Evolutionary conservation across 1,140 invertebrate genomes (phyloP).

Genomic region (Drosophila cardini): DNA sequence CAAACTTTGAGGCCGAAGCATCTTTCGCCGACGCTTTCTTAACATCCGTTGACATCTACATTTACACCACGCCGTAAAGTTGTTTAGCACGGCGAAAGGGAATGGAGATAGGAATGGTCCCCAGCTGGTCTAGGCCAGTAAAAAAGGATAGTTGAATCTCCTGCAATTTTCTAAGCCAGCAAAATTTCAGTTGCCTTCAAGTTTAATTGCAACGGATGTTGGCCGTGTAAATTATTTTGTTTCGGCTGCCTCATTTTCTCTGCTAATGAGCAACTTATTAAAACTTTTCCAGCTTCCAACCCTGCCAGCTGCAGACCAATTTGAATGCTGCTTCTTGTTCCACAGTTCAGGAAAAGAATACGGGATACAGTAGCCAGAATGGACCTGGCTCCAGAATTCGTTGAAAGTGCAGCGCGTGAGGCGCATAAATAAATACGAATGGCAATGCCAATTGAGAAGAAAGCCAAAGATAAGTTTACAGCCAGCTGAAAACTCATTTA

Average conservation of each 20-base stretch:
- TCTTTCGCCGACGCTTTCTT: conserved; percentile 40
- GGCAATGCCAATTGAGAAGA: conserved; percentile 70
- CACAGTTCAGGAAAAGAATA: not conserved
- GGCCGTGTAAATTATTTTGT: conserved; percentile 83
- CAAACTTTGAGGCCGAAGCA: conserved; percentile 50
- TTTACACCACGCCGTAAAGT: conserved; percentile 66
- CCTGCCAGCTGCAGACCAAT: conserved; percentile 47
- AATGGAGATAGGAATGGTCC: not conserved
- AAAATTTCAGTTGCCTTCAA: conserved; percentile 62
- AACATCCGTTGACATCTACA: conserved; percentile 80
- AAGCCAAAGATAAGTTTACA: conserved; percentile 67
- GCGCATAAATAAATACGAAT: conserved; percentile 66
- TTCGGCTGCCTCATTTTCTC: conserved; percentile 66
- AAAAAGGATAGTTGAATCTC: conserved; percentile 1
- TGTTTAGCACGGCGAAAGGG: conserved; percentile 33
- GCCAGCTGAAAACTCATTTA: conserved; percentile 68
- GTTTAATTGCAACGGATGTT: conserved; percentile 81
- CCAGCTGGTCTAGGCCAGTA: conserved; percentile 29
- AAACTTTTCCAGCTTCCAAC: conserved; percentile 49
- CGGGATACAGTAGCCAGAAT: not conserved
- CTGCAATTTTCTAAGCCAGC: conserved; percentile 44
- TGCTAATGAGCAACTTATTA: conserved; percentile 82
- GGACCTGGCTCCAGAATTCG: not conserved
- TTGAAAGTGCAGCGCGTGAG: conserved; percentile 55
- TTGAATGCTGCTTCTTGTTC: conserved; percentile 20